Percentiles rank a stretch among this genome's conserved stretches.
Evolutionary conservation across 2,888 invertebrate genomes (phyloP).

Genomic region (Rhagium mordax): DNA sequence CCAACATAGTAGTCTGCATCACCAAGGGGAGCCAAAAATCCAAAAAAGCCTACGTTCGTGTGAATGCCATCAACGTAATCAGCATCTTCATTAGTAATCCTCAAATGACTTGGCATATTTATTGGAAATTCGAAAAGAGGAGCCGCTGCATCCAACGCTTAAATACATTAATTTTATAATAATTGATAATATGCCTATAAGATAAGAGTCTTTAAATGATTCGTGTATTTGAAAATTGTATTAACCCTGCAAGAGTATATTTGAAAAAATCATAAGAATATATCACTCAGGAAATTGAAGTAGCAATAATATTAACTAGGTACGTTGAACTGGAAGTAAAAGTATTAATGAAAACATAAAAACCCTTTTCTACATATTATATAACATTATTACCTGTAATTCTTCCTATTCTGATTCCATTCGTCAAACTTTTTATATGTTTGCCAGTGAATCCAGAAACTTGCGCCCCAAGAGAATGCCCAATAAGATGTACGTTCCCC

Average conservation of each 20-base stretch:
- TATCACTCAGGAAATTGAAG: too few species aligned
- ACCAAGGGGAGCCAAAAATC: conserved; percentile 58
- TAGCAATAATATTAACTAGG: too few species aligned
- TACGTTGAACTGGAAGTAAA: too few species aligned
- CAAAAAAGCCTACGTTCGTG: conserved; percentile 56
- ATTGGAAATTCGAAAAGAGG: conserved; percentile 55
- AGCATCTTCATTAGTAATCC: conserved; percentile 57
- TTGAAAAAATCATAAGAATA: too few species aligned
- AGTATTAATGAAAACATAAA: too few species aligned
- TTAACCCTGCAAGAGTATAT: too few species aligned
- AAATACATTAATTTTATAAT: background rate
- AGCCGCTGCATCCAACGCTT: conserved; percentile 54
- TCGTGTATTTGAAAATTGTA: too few species aligned
- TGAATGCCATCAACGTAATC: conserved; percentile 65
- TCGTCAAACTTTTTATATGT: conserved; percentile 38
- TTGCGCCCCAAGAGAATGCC: conserved; percentile 57
- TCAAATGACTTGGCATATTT: conserved; percentile 36
- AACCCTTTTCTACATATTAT: too few species aligned
- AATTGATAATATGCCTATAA: too few species aligned
- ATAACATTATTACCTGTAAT: conserved; percentile 57
- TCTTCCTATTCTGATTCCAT: conserved; percentile 48
- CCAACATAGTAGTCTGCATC: conserved; percentile 62
- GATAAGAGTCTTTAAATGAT: too few species aligned
- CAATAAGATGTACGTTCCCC: conserved; percentile 52
- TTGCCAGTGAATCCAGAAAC: conserved; percentile 54